phyloP scores from a whole-genome alignment of 1,140 invertebrate species.

The Ceratoteleas bidentatus region DNA sequence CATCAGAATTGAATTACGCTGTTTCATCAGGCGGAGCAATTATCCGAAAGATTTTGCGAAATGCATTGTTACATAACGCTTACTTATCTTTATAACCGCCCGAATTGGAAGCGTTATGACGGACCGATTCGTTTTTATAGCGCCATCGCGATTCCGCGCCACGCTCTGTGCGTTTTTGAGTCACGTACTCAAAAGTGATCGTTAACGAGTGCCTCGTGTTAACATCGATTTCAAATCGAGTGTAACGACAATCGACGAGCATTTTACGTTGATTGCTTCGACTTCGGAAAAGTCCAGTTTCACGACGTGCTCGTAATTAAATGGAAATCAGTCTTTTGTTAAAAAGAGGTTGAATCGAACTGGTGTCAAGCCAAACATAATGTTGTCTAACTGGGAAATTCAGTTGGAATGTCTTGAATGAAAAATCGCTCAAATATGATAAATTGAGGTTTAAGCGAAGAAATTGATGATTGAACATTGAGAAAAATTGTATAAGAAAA shows the following conservation, averaged over 20 bases:
- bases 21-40: background rate
- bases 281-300: constrained; percentile 13
- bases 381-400: background rate
- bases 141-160: constrained; percentile 17
- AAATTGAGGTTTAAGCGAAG: too few relatives aligned
- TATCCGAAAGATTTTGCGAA: constrained; percentile 19
- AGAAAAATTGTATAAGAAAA: too few relatives aligned
- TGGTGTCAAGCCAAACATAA: background rate
- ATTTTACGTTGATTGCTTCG: constrained; percentile 33
- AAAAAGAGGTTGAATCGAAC: background rate
- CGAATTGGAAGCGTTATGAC: constrained; percentile 24
- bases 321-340: constrained; percentile 5
- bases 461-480: too few relatives aligned
- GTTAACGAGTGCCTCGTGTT: constrained; percentile 26
- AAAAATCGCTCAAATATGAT: too few relatives aligned
- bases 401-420: too few relatives aligned
- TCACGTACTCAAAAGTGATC: constrained; percentile 31
- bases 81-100: constrained; percentile 11
- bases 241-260: constrained; percentile 35
- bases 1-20: background rate
- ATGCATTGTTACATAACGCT: constrained; percentile 18
- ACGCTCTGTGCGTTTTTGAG: constrained; percentile 40
- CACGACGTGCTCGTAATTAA: background rate
- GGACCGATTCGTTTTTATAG: constrained; percentile 23
- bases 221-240: constrained; percentile 50